Base-by-base conservation (phyloP, 1,140 invertebrate species). In the Leptopilina clavipes region DNA sequence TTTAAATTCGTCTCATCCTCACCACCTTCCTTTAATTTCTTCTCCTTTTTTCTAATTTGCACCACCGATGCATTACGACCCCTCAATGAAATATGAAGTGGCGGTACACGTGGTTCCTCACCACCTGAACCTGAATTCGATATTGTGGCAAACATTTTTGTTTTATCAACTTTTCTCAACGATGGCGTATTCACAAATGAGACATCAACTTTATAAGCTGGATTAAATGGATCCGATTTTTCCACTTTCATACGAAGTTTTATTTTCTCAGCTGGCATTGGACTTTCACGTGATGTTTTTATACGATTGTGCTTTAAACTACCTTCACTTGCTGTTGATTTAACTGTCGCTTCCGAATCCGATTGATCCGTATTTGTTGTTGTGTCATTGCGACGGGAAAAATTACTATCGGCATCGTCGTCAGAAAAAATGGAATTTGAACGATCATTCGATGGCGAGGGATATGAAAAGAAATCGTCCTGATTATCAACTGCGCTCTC, bases 1-100 rank as follows among this genome's bases (percentile, higher is more conserved):
- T 90, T 91, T 5, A 88, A 74, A 71, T 75, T 84, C 31, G 90
- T 77, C 43, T 92, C 92, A 10, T 86, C 85, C 0, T 92, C 91
- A 8, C 78, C 77, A 0, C 90, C 89, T 31, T 89, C 83, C 11
- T 86, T 82, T 83, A 83, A 81, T 78, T 94, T 94, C 82, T 94
- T 95, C 81, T 95, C 94, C 80, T 95, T 95, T 75, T 94, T 94
- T 14, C 94, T 94, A 83, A 94, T 95, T 77, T 95, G 95, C 71
- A 97, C 96, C 43, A 97, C 95, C n/a, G 95, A 95, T 14, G 95
- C 95, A 89, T 97, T 97, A 59, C 95, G 91, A 9, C 96, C 96
- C 78, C 96, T 91, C 70, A 98, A 89, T 71, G 96, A 96, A 83
- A 98, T 97, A 86, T 97, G 96, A 83, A 98, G 90, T 1, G 96